These are phyloP conservation scores for Unio pictorum DNA, from an alignment of 2,888 invertebrate genomes.

Conservation along the genomic window DNA sequence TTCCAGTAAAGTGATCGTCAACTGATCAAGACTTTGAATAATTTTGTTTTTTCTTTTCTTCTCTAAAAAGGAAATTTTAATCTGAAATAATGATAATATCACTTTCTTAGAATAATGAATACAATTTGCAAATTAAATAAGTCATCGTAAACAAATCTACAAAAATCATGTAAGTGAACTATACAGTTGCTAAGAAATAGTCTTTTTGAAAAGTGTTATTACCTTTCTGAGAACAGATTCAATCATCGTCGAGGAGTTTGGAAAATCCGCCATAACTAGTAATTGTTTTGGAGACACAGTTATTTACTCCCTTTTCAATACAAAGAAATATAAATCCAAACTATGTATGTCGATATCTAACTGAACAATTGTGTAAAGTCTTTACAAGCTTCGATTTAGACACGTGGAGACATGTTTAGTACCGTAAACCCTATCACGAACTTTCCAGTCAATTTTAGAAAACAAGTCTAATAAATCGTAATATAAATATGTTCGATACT, in stretches of 20 bases:
- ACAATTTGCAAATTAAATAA: too few species aligned
- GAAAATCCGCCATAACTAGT: not conserved
- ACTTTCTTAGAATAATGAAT: too few species aligned
- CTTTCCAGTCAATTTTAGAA: too few species aligned
- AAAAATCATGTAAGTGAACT: too few species aligned
- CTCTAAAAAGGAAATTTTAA: slow-evolving; percentile 35
- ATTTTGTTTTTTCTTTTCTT: slow-evolving; percentile 33
- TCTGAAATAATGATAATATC: slow-evolving; percentile 13
- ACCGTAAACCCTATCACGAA: too few species aligned
- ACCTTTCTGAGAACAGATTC: slow-evolving; percentile 38
- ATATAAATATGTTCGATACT: too few species aligned
- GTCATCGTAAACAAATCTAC: too few species aligned
- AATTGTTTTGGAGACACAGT: slow-evolving; percentile 30
- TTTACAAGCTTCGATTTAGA: too few species aligned
- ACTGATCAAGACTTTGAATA: slow-evolving; percentile 28
- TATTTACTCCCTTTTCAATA: not conserved
- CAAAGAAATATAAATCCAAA: not conserved
- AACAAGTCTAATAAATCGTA: too few species aligned
- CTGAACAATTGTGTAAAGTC: too few species aligned
- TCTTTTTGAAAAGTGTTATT: not conserved
- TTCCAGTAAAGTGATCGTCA: slow-evolving; percentile 29
- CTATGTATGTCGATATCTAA: not conserved
- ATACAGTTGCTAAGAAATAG: not conserved
- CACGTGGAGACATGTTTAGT: too few species aligned
- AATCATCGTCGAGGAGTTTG: slow-evolving; percentile 12